Base-by-base conservation (phyloP, 2,888 invertebrate species). In the Cheilosia pagana region DNA sequence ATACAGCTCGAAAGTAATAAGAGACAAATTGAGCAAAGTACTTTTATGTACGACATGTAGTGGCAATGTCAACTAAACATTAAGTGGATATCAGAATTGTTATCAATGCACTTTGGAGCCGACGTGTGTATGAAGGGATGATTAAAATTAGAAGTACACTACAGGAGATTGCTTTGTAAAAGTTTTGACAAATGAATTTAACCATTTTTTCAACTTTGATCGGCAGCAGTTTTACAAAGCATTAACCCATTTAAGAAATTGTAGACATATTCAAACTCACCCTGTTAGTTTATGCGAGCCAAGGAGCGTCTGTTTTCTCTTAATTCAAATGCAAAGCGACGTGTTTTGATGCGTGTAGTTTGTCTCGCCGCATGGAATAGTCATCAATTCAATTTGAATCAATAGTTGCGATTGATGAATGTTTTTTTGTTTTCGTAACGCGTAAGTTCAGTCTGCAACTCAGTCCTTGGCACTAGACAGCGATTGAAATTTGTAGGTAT, bases 371-470 rank as follows among this genome's bases (percentile, higher is more conserved):
- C 12, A 23, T 39, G 43, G 10, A 25, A 28, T n/a, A 28, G 28
- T 68, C 76, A 77, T 68, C 45, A 45, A 68, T 77, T 77, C 60
- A 70, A 68, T 68, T 70, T 68, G 68, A 68, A 70, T 68, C 41
- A 67, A 50, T 31, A 28, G 50, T 39, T 65, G n/a, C n/a, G 25
- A 48, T 74, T n/a, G 31, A 53, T 60, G 62, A 12, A 43, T 12
- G 0, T 31, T 8, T 31, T 48, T 55, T 71, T 7, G 19, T 48
- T 31, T 14, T 23, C 12, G 35, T n/a, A 28, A 28, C 28, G 35
- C 35, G 12, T 55, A 5, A 21, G 12, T 19, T 67, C 50, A 57
- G 59, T 67, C 59, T 67, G 31, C 53, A 19, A 48, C 12, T 35
- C 10, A 10, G 35, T 43, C n/a, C 12, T 23, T 70, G 60, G 60